Evolutionary conservation across 2,888 invertebrate species (phyloP).

Genomic region (Julus scanicus): DNA sequence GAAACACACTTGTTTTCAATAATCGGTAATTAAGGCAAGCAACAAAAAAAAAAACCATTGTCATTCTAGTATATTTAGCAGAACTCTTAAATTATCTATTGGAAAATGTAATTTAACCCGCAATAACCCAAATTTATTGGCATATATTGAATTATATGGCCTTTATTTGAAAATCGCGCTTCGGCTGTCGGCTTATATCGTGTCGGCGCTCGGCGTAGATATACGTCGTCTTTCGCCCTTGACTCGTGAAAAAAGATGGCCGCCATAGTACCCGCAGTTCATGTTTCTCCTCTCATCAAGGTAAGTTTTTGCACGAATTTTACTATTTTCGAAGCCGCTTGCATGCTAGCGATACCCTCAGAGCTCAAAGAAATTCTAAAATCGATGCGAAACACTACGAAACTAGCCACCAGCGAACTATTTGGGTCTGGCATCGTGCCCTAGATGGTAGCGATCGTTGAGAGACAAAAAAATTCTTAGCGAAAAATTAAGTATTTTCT

Average conservation of each 20-base stretch:
- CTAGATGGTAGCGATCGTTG: neutral
- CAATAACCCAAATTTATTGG: neutral
- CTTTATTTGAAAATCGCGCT: neutral
- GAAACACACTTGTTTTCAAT: no score
- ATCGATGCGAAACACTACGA: neutral
- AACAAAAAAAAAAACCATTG: neutral
- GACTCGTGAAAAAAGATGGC: slow-evolving; percentile 47
- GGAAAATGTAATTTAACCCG: neutral
- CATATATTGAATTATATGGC: no score
- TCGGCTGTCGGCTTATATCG: no score
- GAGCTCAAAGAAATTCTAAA: neutral
- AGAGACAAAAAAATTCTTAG: no score
- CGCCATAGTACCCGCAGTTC: slow-evolving; percentile 2
- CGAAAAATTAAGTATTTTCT: neutral
- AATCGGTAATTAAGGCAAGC: neutral
- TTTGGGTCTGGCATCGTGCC: neutral
- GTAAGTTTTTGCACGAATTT: slow-evolving; percentile 38
- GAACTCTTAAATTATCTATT: neutral
- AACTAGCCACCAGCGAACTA: neutral
- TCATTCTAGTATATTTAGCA: neutral
- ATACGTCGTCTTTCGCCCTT: neutral
- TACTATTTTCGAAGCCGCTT: neutral
- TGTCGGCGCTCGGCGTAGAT: no score
- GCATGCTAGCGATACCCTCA: neutral
- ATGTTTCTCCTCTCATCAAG: slow-evolving; percentile 51